phyloP scores from a whole-genome alignment of 2,888 invertebrate species.

The Timandra comae region DNA sequence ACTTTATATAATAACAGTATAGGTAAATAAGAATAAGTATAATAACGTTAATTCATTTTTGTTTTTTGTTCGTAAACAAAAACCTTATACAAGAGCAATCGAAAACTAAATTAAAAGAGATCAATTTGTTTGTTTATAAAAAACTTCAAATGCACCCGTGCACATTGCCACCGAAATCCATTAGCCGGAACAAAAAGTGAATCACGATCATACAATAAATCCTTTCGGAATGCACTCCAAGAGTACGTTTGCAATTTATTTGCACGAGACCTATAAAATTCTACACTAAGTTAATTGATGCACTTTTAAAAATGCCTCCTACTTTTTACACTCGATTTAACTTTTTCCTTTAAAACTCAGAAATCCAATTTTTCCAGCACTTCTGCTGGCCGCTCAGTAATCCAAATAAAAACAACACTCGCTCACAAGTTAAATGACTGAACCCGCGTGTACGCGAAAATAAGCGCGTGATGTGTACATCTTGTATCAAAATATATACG shows the following conservation, averaged over 20 bases:
- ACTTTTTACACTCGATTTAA: too few species aligned
- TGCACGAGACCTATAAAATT: conserved; percentile 20
- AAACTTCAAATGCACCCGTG: conserved; percentile 19
- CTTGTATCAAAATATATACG: conserved; percentile 31
- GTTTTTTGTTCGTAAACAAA: too few species aligned
- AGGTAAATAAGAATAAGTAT: too few species aligned
- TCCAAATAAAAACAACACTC: conserved; percentile 19
- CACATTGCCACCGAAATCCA: conserved; percentile 39
- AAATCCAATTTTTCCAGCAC: too few species aligned
- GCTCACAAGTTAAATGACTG: conserved; percentile 3
- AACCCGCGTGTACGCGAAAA: conserved; percentile 15
- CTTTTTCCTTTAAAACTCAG: too few species aligned
- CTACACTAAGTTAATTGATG: too few species aligned
- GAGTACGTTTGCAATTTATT: conserved; percentile 32
- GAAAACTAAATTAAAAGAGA: too few species aligned
- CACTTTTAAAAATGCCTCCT: too few species aligned
- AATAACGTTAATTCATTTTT: too few species aligned
- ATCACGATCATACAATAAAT: conserved; percentile 56
- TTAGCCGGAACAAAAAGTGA: conserved; percentile 44
- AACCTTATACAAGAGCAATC: too few species aligned
- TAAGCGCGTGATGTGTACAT: conserved; percentile 30
- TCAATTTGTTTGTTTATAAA: too few species aligned
- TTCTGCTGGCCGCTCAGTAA: conserved; percentile 18
- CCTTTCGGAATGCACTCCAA: conserved; percentile 48
- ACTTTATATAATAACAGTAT: too few species aligned